Evolutionary conservation across 23 tunicate genomes (phyloP), one percentile per base, ranked within the genome.

Genomic region (Ciona savignyi): DNA sequence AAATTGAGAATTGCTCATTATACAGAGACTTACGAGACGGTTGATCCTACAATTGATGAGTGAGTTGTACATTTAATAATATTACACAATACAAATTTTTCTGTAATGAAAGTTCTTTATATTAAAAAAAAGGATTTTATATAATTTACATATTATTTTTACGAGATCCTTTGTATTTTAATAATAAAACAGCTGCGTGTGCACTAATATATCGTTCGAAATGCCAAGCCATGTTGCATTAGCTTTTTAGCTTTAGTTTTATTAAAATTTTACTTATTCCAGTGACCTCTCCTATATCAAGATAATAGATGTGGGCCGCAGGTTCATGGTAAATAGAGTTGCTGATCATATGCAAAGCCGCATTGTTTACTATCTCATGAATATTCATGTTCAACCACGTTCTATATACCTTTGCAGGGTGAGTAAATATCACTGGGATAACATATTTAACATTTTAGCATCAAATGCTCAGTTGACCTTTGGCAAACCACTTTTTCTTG

Each of bases 321-420:
- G 95, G 1, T 94, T 86, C 27, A 73, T 78, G 49, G 99, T 94
- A 4, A 86, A 94, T 64, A 76, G 82, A 68, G 99, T 94, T 2
- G 82, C 91, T 0, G 99, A 86, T 71, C 99, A 94, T 64, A 82
- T 88, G 1, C 99, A 94, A 68, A 83, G 99, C 63, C 70, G 95
- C 25, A 94, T 94, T 27, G 93, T 94, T 3, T 94, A 94, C 35
- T 94, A 86, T 67, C 81, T 94, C 70, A 94, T 94, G 99, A 94
- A 94, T 71, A 83, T 86, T 51, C 95, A 86, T 56, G 81, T 94
- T 15, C 66, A 88, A 25, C 99, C 90, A 20, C 74, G 99, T 29
- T 74, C 85, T 1, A 87, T 87, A 1, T 87, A 81, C 42, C 68
- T 87, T 1, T 81, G 91, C 51, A 70, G 91, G 63, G 91, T 85